Evolutionary conservation across 2,888 invertebrate species (phyloP).

Genomic region (Pedicia rivosa): DNA sequence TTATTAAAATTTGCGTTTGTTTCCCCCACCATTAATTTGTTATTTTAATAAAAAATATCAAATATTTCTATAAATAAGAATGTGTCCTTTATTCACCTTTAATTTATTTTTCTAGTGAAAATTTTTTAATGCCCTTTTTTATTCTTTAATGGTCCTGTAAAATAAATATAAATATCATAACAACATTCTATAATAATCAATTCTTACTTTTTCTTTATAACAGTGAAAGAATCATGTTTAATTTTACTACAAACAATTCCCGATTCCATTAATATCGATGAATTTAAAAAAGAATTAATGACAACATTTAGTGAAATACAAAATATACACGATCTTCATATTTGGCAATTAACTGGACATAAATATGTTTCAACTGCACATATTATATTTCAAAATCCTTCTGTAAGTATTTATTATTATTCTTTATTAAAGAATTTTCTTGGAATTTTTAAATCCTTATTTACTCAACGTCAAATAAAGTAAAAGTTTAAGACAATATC

Average conservation of each 20-base stretch:
- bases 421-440: background rate
- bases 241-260: constrained; percentile 88
- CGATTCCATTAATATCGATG: constrained; percentile 64
- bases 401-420: constrained; percentile 23
- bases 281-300: constrained; percentile 45
- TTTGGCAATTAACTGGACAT: constrained; percentile 71
- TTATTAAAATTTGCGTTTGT: too few relatives aligned
- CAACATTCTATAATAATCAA: too few relatives aligned
- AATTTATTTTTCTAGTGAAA: too few relatives aligned
- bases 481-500: too few relatives aligned
- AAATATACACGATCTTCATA: constrained; percentile 74
- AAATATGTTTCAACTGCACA: constrained; percentile 75
- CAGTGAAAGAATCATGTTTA: constrained; percentile 78
- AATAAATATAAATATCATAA: too few relatives aligned
- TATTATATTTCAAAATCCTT: constrained; percentile 52
- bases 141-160: too few relatives aligned
- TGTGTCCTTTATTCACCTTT: too few relatives aligned
- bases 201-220: constrained; percentile 16
- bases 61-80: too few relatives aligned
- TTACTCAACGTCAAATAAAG: background rate
- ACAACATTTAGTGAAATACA: constrained; percentile 51
- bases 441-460: background rate
- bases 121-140: too few relatives aligned
- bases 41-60: too few relatives aligned
- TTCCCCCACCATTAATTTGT: too few relatives aligned